Conservation (phyloP, 2,888 invertebrate genomes). For the Carterocephalus palaemon region DNA sequence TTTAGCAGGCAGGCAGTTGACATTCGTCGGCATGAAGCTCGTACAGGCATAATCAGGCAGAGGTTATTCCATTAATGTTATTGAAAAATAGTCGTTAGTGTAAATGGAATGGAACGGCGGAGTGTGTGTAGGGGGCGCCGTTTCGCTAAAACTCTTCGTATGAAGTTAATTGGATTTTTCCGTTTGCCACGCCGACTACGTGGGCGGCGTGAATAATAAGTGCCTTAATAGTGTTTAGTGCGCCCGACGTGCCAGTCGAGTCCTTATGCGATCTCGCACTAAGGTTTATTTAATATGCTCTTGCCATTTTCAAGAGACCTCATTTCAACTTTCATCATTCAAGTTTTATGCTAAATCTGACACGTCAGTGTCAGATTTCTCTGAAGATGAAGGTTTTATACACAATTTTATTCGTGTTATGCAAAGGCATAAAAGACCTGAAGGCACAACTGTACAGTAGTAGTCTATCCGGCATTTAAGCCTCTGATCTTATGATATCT, state of each 20-base stretch:
- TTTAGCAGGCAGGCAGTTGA: conserved; percentile 29
- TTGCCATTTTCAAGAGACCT: conserved; percentile 1
- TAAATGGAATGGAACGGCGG: conserved; percentile 46
- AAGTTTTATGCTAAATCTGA: too few relatives aligned
- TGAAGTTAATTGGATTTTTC: conserved; percentile 76
- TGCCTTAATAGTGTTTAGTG: conserved; percentile 55
- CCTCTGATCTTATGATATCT: too few relatives aligned
- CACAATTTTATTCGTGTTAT: too few relatives aligned
- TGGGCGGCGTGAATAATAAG: conserved; percentile 67
- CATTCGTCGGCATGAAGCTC: conserved; percentile 35
- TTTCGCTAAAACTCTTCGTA: conserved; percentile 59
- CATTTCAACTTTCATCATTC: background rate
- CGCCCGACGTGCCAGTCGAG: conserved; percentile 25
- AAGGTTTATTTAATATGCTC: conserved; percentile 12
- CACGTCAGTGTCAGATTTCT: too few relatives aligned
- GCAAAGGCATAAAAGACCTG: too few relatives aligned
- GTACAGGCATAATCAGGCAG: conserved; percentile 42
- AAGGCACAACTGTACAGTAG: too few relatives aligned
- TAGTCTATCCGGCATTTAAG: too few relatives aligned
- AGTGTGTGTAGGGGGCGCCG: conserved; percentile 38
- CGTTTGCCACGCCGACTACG: conserved; percentile 65
- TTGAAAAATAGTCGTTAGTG: conserved; percentile 65
- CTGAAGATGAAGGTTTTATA: too few relatives aligned
- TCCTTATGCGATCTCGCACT: conserved; percentile 24
- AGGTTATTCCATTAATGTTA: conserved; percentile 61